Evolutionary conservation across 1,140 invertebrate species (phyloP).

Genomic region (Tetragonula clypearis): DNA sequence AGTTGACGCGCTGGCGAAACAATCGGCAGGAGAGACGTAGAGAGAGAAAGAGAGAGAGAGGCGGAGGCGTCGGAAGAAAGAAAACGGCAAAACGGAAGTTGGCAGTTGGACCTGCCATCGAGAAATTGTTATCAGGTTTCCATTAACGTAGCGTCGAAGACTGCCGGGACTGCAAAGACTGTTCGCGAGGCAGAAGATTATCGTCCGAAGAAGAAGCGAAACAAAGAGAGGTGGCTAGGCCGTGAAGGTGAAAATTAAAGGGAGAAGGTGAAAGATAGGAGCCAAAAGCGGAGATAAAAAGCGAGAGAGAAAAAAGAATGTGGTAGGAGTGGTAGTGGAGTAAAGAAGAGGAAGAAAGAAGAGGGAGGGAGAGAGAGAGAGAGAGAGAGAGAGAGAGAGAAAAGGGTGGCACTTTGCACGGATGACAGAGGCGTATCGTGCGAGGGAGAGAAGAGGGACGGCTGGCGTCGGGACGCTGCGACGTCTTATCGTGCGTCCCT

Average conservation of each 20-base stretch:
- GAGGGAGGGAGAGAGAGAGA: no score
- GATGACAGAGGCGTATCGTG: conserved; percentile 68
- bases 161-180: conserved; percentile 54
- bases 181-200: conserved; percentile 35
- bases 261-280: conserved; percentile 21
- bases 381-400: conserved; percentile 26
- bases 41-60: background rate
- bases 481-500: conserved; percentile 75
- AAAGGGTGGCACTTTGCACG: conserved; percentile 52
- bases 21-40: background rate
- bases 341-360: no score
- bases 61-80: background rate
- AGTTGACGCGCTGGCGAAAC: background rate
- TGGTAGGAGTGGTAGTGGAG: no score
- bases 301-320: background rate
- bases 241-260: conserved; percentile 20
- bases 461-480: conserved; percentile 72
- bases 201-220: background rate
- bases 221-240: background rate
- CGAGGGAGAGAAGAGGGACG: conserved; percentile 56
- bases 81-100: background rate
- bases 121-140: conserved; percentile 74
- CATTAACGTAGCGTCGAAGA: conserved; percentile 69
- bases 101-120: conserved; percentile 19
- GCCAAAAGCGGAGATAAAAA: background rate